Evolutionary conservation across 2,797 vertebrate species (phyloP), one percentile per base, ranked within the genome.

Genomic region (Oophaga sylvatica): DNA sequence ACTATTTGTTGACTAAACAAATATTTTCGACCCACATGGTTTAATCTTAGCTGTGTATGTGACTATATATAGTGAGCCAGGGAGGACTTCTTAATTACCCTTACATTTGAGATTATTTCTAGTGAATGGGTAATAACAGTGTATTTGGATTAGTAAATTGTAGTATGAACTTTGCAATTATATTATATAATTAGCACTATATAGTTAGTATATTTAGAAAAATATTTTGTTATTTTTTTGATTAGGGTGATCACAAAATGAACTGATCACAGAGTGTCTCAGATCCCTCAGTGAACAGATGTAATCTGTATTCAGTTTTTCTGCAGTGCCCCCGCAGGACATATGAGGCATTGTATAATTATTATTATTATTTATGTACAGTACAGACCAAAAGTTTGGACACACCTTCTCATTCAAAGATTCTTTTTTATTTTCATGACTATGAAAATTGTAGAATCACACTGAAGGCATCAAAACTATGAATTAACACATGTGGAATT

Each of bases 21-120:
- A 76, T 75, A 73, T 84, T 31, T 84, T 78, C 22, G 12, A 16
- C 48, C 45, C 63, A 48, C 70, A n/a, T 10, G 12, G 41, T 65
- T 65, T 26, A 62, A 85, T 65, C 60, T 41, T n/a, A 3, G 31
- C 57, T 53, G 59, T 35, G 15, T n/a, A 4, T 63, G 63, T 80
- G 20, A 67, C 82, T 84, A 84, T 84, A 62, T 22, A 84, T 45
- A 75, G 82, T 15, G 26, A 59, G 17, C 48, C 10, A 11, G 3
- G 16, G 31, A 59, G 19, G 19, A 22, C 35, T 59, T 56, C 56
- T 22, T 68, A 80, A 80, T 63, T 80, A 62, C 79, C 12, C 22
- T 20, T 31, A 22, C 12, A 12, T 13, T 7, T 2, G 19, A n/a
- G 35, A 67, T 63, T 67, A 35, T n/a, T 48, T 67, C 11, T n/a